A percentile compares a stretch with the other conserved stretches of the same genome.
These are phyloP conservation scores for Boloria selene DNA, from an alignment of 2,888 invertebrate species.

Conservation along the genomic window DNA sequence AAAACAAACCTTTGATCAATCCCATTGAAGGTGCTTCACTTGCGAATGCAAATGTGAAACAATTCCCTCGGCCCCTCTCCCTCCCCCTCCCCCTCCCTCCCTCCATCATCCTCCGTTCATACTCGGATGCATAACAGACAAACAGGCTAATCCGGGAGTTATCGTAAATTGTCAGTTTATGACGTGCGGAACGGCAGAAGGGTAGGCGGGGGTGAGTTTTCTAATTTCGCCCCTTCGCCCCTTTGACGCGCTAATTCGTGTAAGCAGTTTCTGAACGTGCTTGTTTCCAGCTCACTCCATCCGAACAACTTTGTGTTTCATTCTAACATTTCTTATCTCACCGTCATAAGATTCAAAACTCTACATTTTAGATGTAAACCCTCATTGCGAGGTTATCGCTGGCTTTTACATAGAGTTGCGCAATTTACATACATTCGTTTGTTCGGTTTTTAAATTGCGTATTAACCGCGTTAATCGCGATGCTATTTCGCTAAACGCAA, in stretches of 20 bases:
- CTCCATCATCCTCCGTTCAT: conserved; percentile 25
- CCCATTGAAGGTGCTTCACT: conserved; percentile 45
- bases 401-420: conserved; percentile 78
- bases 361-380: conserved; percentile 40
- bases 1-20: conserved; percentile 41
- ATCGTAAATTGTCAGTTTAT: conserved; percentile 84
- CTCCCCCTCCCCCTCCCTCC: conserved; percentile 38
- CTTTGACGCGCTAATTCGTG: conserved; percentile 82
- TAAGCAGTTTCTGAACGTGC: conserved; percentile 82
- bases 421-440: conserved; percentile 81
- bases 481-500: conserved; percentile 63
- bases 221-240: conserved; percentile 79
- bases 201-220: conserved; percentile 64
- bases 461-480: conserved; percentile 75
- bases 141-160: conserved; percentile 82
- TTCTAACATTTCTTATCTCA: conserved; percentile 45
- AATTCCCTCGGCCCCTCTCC: conserved; percentile 50
- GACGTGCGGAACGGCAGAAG: conserved; percentile 78
- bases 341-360: conserved; percentile 46
- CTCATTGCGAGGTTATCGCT: conserved; percentile 63
- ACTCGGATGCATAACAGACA: conserved; percentile 78
- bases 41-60: conserved; percentile 63
- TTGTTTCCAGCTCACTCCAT: conserved; percentile 77
- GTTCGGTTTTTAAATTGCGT: conserved; percentile 81
- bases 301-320: conserved; percentile 53